Conservation (phyloP, 2,113 vertebrate genomes). For the Limnothrissa miodon region DNA sequence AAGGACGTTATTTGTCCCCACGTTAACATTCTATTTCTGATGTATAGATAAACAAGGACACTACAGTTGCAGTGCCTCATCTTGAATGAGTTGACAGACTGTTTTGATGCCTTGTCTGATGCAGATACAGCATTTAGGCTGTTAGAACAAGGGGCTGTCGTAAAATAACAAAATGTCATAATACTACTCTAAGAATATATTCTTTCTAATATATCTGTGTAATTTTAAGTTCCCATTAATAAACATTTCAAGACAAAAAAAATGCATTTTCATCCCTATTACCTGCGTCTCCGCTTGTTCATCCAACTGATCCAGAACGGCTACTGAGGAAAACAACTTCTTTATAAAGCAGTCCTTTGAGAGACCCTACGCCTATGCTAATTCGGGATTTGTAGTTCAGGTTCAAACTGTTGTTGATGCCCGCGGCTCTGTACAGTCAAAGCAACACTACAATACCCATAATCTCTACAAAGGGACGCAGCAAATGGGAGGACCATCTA, state of each 20-base stretch:
- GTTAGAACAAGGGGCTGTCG: background rate
- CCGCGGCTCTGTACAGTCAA: too few species aligned
- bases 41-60: background rate
- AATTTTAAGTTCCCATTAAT: background rate
- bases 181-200: background rate
- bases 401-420: background rate
- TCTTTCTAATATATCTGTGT: background rate
- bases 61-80: background rate
- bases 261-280: conserved; percentile 20
- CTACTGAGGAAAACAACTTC: conserved; percentile 47
- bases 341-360: conserved; percentile 54
- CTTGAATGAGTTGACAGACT: background rate
- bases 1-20: too few species aligned
- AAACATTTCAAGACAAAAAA: background rate
- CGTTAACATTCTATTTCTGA: background rate
- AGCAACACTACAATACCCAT: conserved; percentile 45
- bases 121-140: background rate
- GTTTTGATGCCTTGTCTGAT: background rate
- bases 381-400: conserved; percentile 55
- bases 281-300: conserved; percentile 40
- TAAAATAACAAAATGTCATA: conserved; percentile 1
- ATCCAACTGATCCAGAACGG: conserved; percentile 46
- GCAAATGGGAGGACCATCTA: background rate
- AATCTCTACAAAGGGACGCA: background rate
- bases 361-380: background rate